Evolutionary conservation across 2,113 vertebrate species (phyloP), one percentile per base, ranked within the genome.

Genomic region (Gymnorhina tibicen): DNA sequence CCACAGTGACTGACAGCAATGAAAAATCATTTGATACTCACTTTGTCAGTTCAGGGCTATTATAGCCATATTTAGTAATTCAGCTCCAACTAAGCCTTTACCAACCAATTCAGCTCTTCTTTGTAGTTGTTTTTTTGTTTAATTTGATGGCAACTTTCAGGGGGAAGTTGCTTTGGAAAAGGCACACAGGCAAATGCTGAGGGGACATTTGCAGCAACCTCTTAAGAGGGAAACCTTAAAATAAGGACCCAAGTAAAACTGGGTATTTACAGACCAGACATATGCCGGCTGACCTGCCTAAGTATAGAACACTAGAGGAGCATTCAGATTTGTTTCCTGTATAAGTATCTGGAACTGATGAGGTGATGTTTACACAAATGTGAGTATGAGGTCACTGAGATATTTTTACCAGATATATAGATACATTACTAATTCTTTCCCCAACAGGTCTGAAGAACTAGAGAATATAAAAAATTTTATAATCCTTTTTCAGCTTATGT

Each of bases 331-430:
- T 97, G 97, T 98, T 98, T 98, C 98, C 98, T 98, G 97, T 98
- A 93, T 97, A 98, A 98, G 97, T 97, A 98, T 97, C 97, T 97
- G 97, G 96, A 97, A 97, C 97, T 95, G 97, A 97, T 98, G 98
- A 98, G 97, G 95, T 97, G 97, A 98, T 98, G 98, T 98, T 98
- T 98, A 98, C 96, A 98, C 98, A 98, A 98, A 98, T 98, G 97
- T 95, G 96, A 95, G 97, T 95, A 98, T 98, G 98, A 98, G 97
- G 97, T 98, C 98, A 98, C 91, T 87, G 85, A 96, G 97, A 97
- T 98, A 98, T 98, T 98, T 98, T 98, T 98, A 97, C 93, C 97
- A 97, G 97, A 97, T 98, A 97, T 95, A 96, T 97, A 98, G 98
- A 98, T 98, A 97, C 92, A 95, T 97, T 98, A 97, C 97, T 98